Conservation (phyloP, 2,797 vertebrate genomes). For the Siniperca obscura region DNA sequence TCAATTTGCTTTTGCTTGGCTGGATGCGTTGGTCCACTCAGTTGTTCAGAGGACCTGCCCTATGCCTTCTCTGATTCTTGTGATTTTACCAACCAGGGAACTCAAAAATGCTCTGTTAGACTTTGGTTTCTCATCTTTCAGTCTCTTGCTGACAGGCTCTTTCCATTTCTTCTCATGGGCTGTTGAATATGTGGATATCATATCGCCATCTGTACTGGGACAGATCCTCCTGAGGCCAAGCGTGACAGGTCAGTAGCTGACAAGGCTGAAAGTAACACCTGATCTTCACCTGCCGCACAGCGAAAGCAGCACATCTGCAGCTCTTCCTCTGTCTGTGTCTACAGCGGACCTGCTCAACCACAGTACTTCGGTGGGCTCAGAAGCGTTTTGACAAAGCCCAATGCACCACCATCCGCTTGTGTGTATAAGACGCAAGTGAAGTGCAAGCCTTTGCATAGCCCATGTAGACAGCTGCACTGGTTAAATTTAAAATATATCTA, state of each 20-base stretch:
- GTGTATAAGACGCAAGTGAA: neutral
- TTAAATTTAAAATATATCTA: neutral
- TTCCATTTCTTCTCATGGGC: slow-evolving; percentile 12
- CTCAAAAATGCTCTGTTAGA: neutral
- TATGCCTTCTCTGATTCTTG: neutral
- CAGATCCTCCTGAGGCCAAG: slow-evolving; percentile 5
- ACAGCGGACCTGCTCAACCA: neutral
- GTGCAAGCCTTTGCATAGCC: neutral
- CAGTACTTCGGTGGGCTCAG: neutral
- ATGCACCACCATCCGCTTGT: neutral
- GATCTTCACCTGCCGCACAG: slow-evolving; percentile 38
- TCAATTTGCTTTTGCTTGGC: neutral
- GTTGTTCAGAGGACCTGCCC: slow-evolving; percentile 4
- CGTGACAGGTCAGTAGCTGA: slow-evolving; percentile 53
- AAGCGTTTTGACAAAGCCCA: neutral
- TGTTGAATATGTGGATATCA: slow-evolving; percentile 46
- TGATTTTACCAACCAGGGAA: neutral
- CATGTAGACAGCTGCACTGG: no score
- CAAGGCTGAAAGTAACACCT: slow-evolving; percentile 57
- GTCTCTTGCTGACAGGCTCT: slow-evolving; percentile 32
- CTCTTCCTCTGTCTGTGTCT: neutral
- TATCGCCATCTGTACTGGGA: slow-evolving; percentile 13
- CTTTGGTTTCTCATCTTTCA: slow-evolving; percentile 39
- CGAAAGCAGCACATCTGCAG: slow-evolving; percentile 21
- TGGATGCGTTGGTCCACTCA: neutral